A percentile compares a stretch with the other conserved stretches of the same genome.
Evolutionary conservation across 2,888 invertebrate genomes (phyloP).

Genomic region (Margaritifera margaritifera): DNA sequence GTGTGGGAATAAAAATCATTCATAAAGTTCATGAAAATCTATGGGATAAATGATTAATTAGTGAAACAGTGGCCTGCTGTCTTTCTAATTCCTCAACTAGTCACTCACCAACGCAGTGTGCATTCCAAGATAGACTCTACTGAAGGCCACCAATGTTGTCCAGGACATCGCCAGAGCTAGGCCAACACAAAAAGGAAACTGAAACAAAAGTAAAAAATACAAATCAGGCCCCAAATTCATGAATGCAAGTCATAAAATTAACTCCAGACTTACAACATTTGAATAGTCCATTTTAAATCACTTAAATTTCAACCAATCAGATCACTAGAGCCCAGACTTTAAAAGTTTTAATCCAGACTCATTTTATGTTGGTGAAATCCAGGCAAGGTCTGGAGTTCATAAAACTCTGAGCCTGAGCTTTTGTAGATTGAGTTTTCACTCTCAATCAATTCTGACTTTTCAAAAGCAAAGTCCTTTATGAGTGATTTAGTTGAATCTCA

Average conservation of each 20-base stretch:
- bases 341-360: no score
- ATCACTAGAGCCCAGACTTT: no score
- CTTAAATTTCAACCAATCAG: background rate
- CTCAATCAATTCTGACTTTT: no score
- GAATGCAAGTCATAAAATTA: background rate
- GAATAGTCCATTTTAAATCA: background rate
- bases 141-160: conserved; percentile 86
- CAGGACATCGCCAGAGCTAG: conserved; percentile 74
- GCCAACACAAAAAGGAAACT: conserved; percentile 75
- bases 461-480: no score
- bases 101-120: conserved; percentile 87
- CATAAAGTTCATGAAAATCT: background rate
- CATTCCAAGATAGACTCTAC: conserved; percentile 93
- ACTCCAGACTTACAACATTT: background rate
- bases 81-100: background rate
- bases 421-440: no score
- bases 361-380: no score
- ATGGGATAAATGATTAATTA: background rate
- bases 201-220: conserved; percentile 41
- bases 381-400: no score
- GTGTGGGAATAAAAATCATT: no score
- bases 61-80: background rate
- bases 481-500: no score
- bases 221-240: no score
- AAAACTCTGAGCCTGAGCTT: no score